Evolutionary conservation across 2,797 vertebrate species (phyloP).

Genomic region (Taenioides sp.): DNA sequence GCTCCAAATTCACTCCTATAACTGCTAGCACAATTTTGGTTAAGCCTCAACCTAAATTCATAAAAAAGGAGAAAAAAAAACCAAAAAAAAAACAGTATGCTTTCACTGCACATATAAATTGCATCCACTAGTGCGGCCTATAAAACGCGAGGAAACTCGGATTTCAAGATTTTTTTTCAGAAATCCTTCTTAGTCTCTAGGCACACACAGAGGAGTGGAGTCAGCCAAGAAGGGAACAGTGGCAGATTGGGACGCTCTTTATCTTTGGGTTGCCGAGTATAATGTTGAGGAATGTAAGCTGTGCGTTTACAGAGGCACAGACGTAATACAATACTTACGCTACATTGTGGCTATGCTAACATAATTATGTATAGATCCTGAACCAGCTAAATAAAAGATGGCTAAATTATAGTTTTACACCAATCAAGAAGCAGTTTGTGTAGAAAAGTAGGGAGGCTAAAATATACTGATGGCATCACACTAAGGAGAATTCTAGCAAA

Average conservation of each 20-base stretch:
- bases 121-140: no score
- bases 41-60: no score
- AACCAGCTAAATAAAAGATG: conserved; percentile 61
- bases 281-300: conserved; percentile 72
- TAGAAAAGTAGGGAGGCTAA: no score
- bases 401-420: conserved; percentile 10
- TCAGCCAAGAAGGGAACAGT: conserved; percentile 43
- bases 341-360: conserved; percentile 69
- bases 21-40: no score
- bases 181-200: conserved; percentile 23
- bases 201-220: conserved; percentile 34
- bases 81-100: no score
- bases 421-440: no score
- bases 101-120: no score
- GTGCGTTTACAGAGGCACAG: conserved; percentile 64
- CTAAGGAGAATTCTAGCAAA: no score
- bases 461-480: no score
- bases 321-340: conserved; percentile 71
- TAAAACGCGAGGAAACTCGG: conserved; percentile 21
- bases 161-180: conserved; percentile 11
- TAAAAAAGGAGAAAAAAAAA: no score
- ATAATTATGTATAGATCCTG: conserved; percentile 73
- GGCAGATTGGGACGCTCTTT: conserved; percentile 67
- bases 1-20: no score
- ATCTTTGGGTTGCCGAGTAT: conserved; percentile 69